Base-by-base conservation (phyloP, 2,888 invertebrate genomes). In the Drosophila robusta region DNA sequence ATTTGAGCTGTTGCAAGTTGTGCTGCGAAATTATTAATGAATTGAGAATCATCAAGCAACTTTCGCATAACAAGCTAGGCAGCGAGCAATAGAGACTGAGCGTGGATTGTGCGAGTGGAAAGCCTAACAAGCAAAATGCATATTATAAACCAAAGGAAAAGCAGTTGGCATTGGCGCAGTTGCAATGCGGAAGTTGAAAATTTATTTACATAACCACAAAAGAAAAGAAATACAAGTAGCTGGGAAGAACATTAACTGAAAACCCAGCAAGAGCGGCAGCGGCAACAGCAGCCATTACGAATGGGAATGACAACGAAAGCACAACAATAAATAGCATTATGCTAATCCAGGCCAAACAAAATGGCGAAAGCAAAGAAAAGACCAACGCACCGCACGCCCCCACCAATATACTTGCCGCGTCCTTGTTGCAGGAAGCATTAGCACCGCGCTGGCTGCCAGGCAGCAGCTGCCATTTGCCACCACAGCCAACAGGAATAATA, bases 281-380 rank as follows among this genome's bases (percentile, higher is more conserved):
- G 57, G 12, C 8, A 58, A 46, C 49, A 45, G 51, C 50, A 76
- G 51, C 41, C 36, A 70, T 42, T 45, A 65, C 42, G 52, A 72
- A 73, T 73, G 78, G 47, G 56, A 67, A 78, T 79, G 80, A 79
- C 77, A 79, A 78, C 71, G 66, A 86, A 85, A 89, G 84, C 75
- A 89, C 81, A 87, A 85, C 85, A 85, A 85, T 89, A 85, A 89
- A 89, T 85, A 85, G 84, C 85, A 89, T 89, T 89, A 85, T 85
- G 85, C 87, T 85, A 85, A 85, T 89, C 85, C 85, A 87, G 87
- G 85, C 81, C 85, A 85, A 85, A 89, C 89, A 87, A 80, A 85
- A 88, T 88, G 87, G 83, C 88, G 70, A 80, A 75, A 75, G 84
- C 78, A 83, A 88, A 77, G 80, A 87, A 70, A 75, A 85, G 79